These are phyloP conservation scores for Macaca nemestrina DNA, from an alignment of 2,113 vertebrate genomes.

Conservation along the genomic window DNA sequence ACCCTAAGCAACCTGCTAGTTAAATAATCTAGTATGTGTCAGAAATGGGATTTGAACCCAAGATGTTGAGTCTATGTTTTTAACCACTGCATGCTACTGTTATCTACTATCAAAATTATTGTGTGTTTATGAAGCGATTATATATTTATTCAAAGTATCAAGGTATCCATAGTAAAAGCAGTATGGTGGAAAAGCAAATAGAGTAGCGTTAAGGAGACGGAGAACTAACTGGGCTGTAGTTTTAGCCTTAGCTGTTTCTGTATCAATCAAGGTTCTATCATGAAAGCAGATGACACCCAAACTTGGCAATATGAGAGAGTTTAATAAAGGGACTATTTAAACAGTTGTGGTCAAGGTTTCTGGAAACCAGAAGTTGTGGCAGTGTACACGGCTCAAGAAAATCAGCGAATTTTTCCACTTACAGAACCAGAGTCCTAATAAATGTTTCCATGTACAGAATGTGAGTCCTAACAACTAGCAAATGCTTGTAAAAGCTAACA, in stretches of 20 bases:
- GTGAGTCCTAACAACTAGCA: neutral
- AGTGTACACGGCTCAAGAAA: neutral
- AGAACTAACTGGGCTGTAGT: neutral
- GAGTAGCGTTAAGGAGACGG: neutral
- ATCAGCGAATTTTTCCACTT: neutral
- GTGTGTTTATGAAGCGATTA: neutral
- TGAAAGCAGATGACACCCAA: neutral
- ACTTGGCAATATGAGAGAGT: neutral
- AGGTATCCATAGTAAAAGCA: neutral
- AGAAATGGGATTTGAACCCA: neutral
- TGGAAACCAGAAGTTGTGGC: neutral
- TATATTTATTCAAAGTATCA: neutral
- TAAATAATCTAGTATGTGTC: neutral
- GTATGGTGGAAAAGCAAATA: neutral
- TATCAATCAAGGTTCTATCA: neutral
- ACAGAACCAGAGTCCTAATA: neutral
- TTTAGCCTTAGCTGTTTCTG: neutral
- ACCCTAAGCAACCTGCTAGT: neutral
- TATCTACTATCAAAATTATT: neutral
- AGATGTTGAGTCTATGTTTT: neutral
- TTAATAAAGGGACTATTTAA: neutral
- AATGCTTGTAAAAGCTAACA: neutral
- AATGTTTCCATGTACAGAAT: neutral
- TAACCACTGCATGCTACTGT: neutral
- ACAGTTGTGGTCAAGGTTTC: neutral